These are phyloP conservation scores for Kryptopterus vitreolus DNA, from an alignment of 2,797 vertebrate species.

Conservation along the genomic window DNA sequence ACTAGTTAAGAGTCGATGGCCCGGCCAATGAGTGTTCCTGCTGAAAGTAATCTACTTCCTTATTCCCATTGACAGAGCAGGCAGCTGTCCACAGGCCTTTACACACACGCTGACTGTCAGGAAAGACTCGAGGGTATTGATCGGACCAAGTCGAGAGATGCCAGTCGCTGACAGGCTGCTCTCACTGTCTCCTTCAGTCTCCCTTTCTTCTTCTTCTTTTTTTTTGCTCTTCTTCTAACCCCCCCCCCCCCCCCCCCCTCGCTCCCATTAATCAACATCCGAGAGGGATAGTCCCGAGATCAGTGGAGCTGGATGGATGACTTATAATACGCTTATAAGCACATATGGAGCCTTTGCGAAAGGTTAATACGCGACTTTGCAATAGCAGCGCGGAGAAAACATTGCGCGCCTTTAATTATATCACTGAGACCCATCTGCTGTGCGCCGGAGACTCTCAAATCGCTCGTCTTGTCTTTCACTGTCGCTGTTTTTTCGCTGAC, in stretches of 20 bases:
- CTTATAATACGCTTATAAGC: slow-evolving; percentile 20
- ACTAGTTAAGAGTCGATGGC: slow-evolving; percentile 25
- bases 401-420: slow-evolving; percentile 31
- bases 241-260: too few species aligned
- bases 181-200: slow-evolving; percentile 31
- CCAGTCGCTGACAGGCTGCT: slow-evolving; percentile 42
- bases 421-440: slow-evolving; percentile 41
- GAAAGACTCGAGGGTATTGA: slow-evolving; percentile 49
- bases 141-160: slow-evolving; percentile 34
- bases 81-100: slow-evolving; percentile 50
- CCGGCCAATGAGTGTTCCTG: slow-evolving; percentile 44
- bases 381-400: slow-evolving; percentile 17
- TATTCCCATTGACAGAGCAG: slow-evolving; percentile 33
- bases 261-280: background rate
- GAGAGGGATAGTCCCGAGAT: slow-evolving; percentile 8
- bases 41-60: slow-evolving; percentile 50
- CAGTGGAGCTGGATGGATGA: slow-evolving; percentile 1
- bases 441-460: slow-evolving; percentile 30
- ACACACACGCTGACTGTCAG: slow-evolving; percentile 31
- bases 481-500: background rate
- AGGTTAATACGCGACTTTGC: slow-evolving; percentile 14
- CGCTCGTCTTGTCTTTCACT: slow-evolving; percentile 26
- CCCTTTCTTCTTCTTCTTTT: slow-evolving; percentile 12
- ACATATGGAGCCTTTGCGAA: slow-evolving; percentile 13
- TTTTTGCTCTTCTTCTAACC: too few species aligned